A percentile compares a stretch with the other conserved stretches of the same genome.
Evolutionary conservation across 2,888 invertebrate species (phyloP).

Genomic region (Synanthedon formicaeformis): DNA sequence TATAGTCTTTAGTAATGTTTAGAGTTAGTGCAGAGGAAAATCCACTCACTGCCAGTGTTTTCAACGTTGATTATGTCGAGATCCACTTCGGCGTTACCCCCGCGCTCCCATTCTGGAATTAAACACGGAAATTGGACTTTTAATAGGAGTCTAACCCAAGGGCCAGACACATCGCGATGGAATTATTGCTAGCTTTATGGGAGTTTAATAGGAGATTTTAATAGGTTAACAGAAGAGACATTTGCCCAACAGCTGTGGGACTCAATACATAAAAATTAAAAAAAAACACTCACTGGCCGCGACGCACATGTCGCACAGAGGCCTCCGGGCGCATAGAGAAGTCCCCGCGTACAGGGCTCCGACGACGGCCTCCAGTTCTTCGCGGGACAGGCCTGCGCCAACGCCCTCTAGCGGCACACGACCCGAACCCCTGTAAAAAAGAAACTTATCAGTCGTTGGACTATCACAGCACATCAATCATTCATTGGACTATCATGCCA

Average conservation of each 20-base stretch:
- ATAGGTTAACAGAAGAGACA: too few species aligned
- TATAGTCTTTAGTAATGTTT: too few species aligned
- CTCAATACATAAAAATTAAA: too few species aligned
- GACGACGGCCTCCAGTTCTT: constrained; percentile 29
- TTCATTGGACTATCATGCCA: too few species aligned
- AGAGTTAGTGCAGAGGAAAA: background rate
- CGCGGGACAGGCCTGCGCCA: constrained; percentile 29
- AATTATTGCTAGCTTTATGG: too few species aligned
- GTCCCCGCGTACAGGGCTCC: constrained; percentile 31
- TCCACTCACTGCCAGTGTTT: constrained; percentile 30
- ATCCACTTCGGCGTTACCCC: constrained; percentile 25
- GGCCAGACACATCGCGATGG: too few species aligned
- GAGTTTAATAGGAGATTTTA: too few species aligned
- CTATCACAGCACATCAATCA: too few species aligned
- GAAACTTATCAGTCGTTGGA: background rate
- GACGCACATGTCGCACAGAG: background rate
- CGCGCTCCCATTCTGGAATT: constrained; percentile 40
- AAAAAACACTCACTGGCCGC: background rate
- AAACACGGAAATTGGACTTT: too few species aligned
- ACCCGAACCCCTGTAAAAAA: constrained; percentile 13
- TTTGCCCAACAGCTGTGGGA: too few species aligned
- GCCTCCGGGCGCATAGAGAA: background rate
- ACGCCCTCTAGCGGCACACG: constrained; percentile 46
- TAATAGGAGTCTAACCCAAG: too few species aligned
- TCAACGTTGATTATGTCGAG: constrained; percentile 47